Base-by-base conservation (phyloP, 2,797 vertebrate species). In the Bovichtus diacanthus region DNA sequence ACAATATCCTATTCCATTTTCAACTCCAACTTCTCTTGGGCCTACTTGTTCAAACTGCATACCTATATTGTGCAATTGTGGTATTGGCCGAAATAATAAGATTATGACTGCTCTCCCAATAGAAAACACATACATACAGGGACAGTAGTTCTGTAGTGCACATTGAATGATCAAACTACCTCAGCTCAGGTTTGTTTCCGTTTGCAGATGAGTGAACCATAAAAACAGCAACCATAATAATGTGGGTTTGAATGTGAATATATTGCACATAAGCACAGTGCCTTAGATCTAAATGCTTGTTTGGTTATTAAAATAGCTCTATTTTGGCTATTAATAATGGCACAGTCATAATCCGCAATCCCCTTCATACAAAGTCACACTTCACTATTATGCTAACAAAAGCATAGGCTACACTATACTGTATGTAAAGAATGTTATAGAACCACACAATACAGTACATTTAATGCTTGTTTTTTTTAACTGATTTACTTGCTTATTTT, bases 211-310 rank as follows among this genome's bases (percentile, higher is more conserved):
- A 43, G 25, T 25, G 49, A 56, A 53, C 9, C 1, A 0, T 36
- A 56, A 70, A 18, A 16, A 1, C 23, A 23, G 46, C 19, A 8
- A 15, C 7, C 18, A 11, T 50, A 31, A 47, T 39, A 8, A 38
- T 39, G 12, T 70, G 55, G 31, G 49, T 60, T 21, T 60, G 23
- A 41, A 51, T 51, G 36, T 60, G 56, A 50, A 50, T 11, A 69
- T 9, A 29, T 21, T 16, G 19, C 19, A 31, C 34, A 31, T 5
- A 43, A 16, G 19, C 27, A 51, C 19, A 7, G n/a, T 19, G 11
- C 54, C 54, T 66, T 23, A 6, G n/a, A 41, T 41, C 5, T 55
- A 68, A 9, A 8, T 18, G 27, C 5, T 6, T 13, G 27, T 31
- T 46, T n/a, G 34, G 11, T 39, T 27, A 34, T 53, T 31, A 18